These are phyloP conservation scores for Emydoidea blandingii DNA, from an alignment of 2,797 vertebrate genomes.

Conservation along the genomic window DNA sequence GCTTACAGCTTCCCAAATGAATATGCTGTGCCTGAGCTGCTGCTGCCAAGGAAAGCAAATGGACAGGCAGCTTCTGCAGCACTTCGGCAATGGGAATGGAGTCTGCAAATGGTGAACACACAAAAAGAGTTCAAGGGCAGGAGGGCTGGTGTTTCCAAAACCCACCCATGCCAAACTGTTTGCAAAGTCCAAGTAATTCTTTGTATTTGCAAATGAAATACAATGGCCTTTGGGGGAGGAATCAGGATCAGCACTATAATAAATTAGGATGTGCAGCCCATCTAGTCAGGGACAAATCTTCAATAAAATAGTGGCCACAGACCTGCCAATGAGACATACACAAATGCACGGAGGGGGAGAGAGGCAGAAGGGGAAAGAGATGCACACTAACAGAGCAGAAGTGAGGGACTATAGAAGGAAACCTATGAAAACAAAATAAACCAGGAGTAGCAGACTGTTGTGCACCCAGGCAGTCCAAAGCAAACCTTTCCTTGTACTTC, in stretches of 20 bases:
- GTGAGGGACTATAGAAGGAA: conserved; percentile 11
- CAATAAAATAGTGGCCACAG: conserved; percentile 48
- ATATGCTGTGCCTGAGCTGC: conserved; percentile 17
- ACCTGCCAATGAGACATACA: conserved; percentile 37
- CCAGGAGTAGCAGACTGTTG: conserved; percentile 11
- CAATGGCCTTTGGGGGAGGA: background rate
- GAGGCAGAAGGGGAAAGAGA: conserved; percentile 31
- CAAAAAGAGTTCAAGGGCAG: background rate
- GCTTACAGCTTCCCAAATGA: conserved; percentile 52
- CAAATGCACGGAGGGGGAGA: background rate
- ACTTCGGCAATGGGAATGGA: background rate
- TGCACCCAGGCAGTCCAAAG: conserved; percentile 13
- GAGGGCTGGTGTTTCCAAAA: conserved; percentile 2
- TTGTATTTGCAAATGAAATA: conserved; percentile 34
- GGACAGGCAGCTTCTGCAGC: conserved; percentile 21
- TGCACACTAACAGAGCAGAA: conserved; percentile 46
- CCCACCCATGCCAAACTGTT: background rate
- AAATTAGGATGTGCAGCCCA: conserved; percentile 40
- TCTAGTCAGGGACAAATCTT: conserved; percentile 55
- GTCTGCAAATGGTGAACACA: conserved; percentile 39
- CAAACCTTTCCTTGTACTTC: conserved; percentile 51
- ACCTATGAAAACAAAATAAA: conserved; percentile 9
- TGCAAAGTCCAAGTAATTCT: conserved; percentile 8
- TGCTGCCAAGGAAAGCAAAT: conserved; percentile 68
- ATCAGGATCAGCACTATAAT: conserved; percentile 44